Evolutionary conservation across 2,113 vertebrate species (phyloP), one percentile per base, ranked within the genome.

Genomic region (Clarias gariepinus): DNA sequence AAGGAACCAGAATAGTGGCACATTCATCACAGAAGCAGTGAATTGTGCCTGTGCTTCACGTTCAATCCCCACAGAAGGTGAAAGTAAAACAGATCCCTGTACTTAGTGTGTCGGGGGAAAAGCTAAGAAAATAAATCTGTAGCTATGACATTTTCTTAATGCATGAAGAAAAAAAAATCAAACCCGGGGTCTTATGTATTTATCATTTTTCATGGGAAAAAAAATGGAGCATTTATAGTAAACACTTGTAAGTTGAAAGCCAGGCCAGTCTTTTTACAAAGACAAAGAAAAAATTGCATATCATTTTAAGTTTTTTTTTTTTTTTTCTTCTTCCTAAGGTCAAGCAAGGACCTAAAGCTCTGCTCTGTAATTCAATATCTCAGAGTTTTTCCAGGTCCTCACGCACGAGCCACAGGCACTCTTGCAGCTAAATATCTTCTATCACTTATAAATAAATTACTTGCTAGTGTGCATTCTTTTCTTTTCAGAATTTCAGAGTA

Each of bases 401-500:
- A 86, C 85, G 7, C 58, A 71, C 53, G 16, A 41, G 69, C 60
- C 82, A 84, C 87, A 90, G 52, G 83, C 81, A 82, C 85, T 83
- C 73, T 88, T 78, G 36, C 52, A 33, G 81, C 87, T 90, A 69
- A 78, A 86, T 88, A 90, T 89, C 87, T 88, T 91, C 87, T 77
- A 86, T 73, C 86, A 82, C 88, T 87, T 82, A 33, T 47, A 73
- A 87, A 89, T 82, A 66, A 92, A 93, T 92, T 3, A 78, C 87
- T 86, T 91, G 87, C 89, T 47, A 36, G 89, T 91, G 91, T 60
- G 71, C 33, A 60, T 86, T 90, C 76, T 81, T 66, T n/a, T n/a
- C n/a, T 23, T 30, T 25, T 30, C 15, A 58, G 85, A 87, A 93
- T 93, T 92, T 92, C 94, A 94, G 53, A 82, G 82, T 82, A 85